These are phyloP conservation scores for Isoperla grammatica DNA, from an alignment of 2,888 invertebrate species.

Conservation along the genomic window DNA sequence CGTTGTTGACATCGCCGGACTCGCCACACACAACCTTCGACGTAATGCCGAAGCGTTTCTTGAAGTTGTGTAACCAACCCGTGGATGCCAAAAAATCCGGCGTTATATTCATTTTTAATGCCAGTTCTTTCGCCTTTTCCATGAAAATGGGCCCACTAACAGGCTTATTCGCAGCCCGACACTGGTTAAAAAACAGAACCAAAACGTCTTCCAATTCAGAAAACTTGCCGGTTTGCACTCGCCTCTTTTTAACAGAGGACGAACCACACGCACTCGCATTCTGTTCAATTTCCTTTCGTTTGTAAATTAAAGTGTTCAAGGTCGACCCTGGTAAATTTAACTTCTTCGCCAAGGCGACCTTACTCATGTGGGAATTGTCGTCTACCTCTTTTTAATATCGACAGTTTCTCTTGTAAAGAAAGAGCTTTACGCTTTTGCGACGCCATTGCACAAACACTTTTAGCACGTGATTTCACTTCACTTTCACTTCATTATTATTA, in stretches of 20 bases:
- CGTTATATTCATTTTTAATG: constrained; percentile 20
- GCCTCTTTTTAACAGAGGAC: background rate
- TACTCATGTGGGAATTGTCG: background rate
- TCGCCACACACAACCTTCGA: no score
- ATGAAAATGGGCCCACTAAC: constrained; percentile 31
- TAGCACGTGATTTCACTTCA: no score
- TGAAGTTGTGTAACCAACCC: constrained; percentile 31
- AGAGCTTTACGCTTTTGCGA: no score
- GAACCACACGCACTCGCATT: background rate
- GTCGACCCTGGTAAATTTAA: background rate
- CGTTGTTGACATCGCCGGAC: constrained; percentile 16
- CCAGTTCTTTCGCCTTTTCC: constrained; percentile 29
- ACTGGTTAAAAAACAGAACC: constrained; percentile 13
- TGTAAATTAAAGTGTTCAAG: constrained; percentile 1
- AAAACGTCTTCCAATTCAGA: background rate
- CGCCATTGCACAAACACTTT: no score
- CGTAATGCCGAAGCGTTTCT: no score
- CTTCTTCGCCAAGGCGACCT: background rate
- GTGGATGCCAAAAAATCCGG: constrained; percentile 27
- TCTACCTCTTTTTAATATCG: background rate
- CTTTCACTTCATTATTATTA: no score
- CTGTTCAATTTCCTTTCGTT: constrained; percentile 26
- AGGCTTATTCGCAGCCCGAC: constrained; percentile 14
- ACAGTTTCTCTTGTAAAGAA: no score
- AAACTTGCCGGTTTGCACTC: background rate